Evolutionary conservation across 1,140 invertebrate genomes (phyloP), one percentile per base, ranked within the genome.

Genomic region (Danaus melanippus): DNA sequence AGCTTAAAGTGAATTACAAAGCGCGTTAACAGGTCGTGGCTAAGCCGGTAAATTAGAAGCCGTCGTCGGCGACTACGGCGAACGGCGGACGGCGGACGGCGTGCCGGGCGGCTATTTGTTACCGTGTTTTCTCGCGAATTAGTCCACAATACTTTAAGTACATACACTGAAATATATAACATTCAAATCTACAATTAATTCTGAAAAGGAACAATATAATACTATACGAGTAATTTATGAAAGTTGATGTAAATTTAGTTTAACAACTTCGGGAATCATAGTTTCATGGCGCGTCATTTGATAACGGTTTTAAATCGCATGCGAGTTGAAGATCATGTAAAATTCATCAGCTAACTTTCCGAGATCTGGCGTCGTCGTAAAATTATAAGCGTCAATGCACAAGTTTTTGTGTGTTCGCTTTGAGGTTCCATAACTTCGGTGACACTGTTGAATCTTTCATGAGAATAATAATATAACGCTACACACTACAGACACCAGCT

Each of bases 401-500:
- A 44, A 39, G 15, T 53, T 59, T 59, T 59, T 59, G 51, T 53
- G 41, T 53, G 39, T 42, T 42, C 53, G 53, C 53, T 64, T 67
- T 64, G 61, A 66, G 60, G 53, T 44, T 58, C 63, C 56, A 69
- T 62, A 66, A 71, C 53, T 61, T 57, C 43, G 51, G 61, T 52
- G 63, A 63, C 62, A 66, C 66, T 68, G 63, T 67, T 78, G 75
- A 75, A 77, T 78, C 48, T 74, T 78, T 69, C 67, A 78, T 78
- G 64, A 63, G 66, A 61, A 69, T 76, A 69, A 65, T 59, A 64
- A 66, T 63, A 54, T 42, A 50, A 50, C 49, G 49, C 49, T 42
- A 40, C 49, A 50, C 49, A 50, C 39, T 41, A 32, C 21, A 8
- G 21, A 8, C 21, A 32, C 21, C 21, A 32, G 21, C 21, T 11